Base-by-base conservation (phyloP, 2,797 vertebrate species). In the Anabacerthia variegaticeps region DNA sequence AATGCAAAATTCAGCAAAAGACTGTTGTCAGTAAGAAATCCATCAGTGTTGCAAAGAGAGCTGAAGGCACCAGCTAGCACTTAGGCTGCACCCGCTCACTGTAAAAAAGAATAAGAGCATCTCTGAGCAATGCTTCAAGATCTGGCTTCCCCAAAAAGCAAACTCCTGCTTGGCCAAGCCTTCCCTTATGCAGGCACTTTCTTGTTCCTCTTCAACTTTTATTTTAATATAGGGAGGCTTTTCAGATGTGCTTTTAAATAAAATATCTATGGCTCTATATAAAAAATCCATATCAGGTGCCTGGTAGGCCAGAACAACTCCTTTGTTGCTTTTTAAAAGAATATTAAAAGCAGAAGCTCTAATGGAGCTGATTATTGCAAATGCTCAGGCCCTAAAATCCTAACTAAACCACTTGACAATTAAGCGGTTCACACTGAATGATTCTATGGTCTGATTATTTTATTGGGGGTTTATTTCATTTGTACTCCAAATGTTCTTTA, bases 1-100 rank as follows among this genome's bases (percentile, higher is more conserved):
- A 81, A 90, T 62, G 58, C 74, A 95, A 94, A 95, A 92, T 58
- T 69, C 68, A 87, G 48, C 46, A 51, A 14, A 61, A 63, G 22
- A 34, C 8, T 86, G 41, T 51, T 85, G 92, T 54, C 48, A 79
- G 65, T 32, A 69, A 43, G 32, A 93, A 84, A 43, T 59, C 24
- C 63, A 92, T 24, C 3, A 10, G 9, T 43, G 46, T 17, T 24
- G 39, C 34, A 55, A 54, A 67, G 74, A 74, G 55, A 73, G 8
- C 20, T 52, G 37, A 89, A 75, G 49, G 32, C 17, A 85, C 21
- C 43, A 43, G 19, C 34, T 46, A 68, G 32, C 2, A 1, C 15
- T 2, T 3, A 32, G 43, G 36, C 22, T 14, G 46, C 24, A 77
- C 8, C 28, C 41, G 27, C 24, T 12, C 6, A 0, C 43, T 48